phyloP scores from a whole-genome alignment of 2,888 invertebrate genomes.

The Tyria jacobaeae region DNA sequence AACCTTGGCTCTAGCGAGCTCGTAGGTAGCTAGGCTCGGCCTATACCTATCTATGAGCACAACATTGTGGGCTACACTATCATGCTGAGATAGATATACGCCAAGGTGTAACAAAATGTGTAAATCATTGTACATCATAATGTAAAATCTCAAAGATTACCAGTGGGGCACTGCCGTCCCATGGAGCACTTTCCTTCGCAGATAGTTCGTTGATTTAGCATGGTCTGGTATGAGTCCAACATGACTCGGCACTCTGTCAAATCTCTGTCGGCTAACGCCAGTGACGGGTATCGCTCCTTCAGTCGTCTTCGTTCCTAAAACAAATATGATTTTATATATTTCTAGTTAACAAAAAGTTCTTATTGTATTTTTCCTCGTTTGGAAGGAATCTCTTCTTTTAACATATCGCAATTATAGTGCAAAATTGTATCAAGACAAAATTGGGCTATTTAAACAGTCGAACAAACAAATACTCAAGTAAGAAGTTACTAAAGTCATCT shows the following conservation, averaged over 20 bases:
- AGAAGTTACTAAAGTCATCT: too few relatives aligned
- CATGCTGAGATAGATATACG: too few relatives aligned
- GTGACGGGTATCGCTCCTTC: slow-evolving; percentile 93
- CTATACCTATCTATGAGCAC: background rate
- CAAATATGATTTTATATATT: background rate
- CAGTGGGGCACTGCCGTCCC: slow-evolving; percentile 95
- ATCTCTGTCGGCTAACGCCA: slow-evolving; percentile 91
- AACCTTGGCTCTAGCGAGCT: too few relatives aligned
- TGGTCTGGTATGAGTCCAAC: slow-evolving; percentile 93
- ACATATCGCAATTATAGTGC: too few relatives aligned
- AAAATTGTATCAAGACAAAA: too few relatives aligned
- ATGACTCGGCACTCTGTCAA: slow-evolving; percentile 91
- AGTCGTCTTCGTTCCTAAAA: slow-evolving; percentile 92
- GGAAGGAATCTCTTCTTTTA: too few relatives aligned
- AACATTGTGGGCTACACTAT: background rate
- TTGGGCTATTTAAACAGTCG: too few relatives aligned
- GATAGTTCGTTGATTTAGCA: slow-evolving; percentile 92
- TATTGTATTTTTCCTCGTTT: background rate
- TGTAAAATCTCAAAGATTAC: slow-evolving; percentile 66
- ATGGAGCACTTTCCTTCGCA: slow-evolving; percentile 95
- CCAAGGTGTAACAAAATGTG: too few relatives aligned
- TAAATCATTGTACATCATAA: background rate
- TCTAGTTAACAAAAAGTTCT: too few relatives aligned
- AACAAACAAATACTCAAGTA: too few relatives aligned
- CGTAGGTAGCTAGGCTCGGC: too few relatives aligned